Evolutionary conservation across 2,113 vertebrate genomes (phyloP).

Genomic region (Malurus cyaneus): DNA sequence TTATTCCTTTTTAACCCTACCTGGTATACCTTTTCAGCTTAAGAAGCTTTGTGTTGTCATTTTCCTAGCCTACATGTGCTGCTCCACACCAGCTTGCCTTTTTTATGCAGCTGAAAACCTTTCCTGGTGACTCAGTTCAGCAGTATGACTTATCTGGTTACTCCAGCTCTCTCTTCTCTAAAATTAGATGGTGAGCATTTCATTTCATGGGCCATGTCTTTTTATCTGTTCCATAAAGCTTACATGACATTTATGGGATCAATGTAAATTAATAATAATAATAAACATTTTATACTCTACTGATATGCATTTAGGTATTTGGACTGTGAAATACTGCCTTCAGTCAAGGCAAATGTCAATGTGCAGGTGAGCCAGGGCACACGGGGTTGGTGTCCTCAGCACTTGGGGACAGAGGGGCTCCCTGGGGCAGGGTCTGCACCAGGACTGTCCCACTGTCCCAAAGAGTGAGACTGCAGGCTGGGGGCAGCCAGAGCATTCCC

Average conservation of each 20-base stretch:
- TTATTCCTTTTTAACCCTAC: background rate
- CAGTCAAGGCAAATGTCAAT: background rate
- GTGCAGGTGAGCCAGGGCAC: background rate
- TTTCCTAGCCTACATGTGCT: background rate
- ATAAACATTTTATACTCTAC: slow-evolving; percentile 36
- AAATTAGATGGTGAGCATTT: slow-evolving; percentile 31
- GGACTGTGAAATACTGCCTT: background rate
- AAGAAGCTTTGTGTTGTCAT: background rate
- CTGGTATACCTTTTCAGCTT: background rate
- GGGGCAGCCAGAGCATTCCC: background rate
- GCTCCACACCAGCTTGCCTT: background rate
- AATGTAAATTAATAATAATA: slow-evolving; percentile 47
- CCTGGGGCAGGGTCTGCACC: background rate
- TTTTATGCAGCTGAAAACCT: background rate
- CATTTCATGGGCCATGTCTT: slow-evolving; percentile 48
- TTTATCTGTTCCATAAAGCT: slow-evolving; percentile 50
- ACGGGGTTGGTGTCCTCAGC: fast-evolving
- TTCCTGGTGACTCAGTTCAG: background rate
- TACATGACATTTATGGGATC: slow-evolving; percentile 27
- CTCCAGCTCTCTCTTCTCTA: background rate
- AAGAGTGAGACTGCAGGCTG: background rate
- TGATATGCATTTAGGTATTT: background rate
- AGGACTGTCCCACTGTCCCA: background rate
- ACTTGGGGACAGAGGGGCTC: background rate
- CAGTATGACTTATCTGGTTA: background rate